Base-by-base conservation (phyloP, 1,140 invertebrate genomes). In the Hylaeus anthracinus region DNA sequence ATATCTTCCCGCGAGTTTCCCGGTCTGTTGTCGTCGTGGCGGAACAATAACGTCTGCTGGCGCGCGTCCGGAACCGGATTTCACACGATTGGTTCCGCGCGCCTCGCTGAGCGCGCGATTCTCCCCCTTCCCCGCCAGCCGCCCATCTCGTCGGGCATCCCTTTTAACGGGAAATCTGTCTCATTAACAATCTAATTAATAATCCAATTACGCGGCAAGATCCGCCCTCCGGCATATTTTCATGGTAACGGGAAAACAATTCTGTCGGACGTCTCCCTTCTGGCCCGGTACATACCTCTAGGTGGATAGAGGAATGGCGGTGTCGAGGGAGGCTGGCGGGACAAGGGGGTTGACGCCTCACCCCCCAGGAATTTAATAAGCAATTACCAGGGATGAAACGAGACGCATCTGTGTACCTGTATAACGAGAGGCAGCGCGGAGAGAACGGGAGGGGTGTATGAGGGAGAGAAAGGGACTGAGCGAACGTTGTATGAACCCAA, bases 111-210 rank as follows among this genome's bases (percentile, higher is more conserved):
- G 6, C 51, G 9, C 6, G 51, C 9, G 6, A 9, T 9, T 9
- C 51, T 1, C 51, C 9, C 51, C 51, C 51, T 51, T 5, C 43
- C 43, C 3, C 43, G 3, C 10, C 55, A 81, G 79, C 83, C 71
- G 76, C 51, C 84, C 72, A 75, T 26, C 61, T 71, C 70, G 78
- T 76, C 69, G 61, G 10, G 10, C 48, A 67, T 86, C 76, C 88
- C 85, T 87, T 86, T 88, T 85, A 81, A 90, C 85, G 83, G 78
- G 87, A 91, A 92, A 92, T 92, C 89, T 91, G 92, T 92, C 91
- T 93, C 92, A 92, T 93, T 92, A 93, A 92, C 92, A 90, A 92
- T 92, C 91, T 93, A 93, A 93, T 93, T 93, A 93, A 93, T 93
- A 93, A 93, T 93, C 92, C 92, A 93, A 93, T 93, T 93, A 93